phyloP scores from a whole-genome alignment of 2,888 invertebrate species.

The Anaspis maculata region DNA sequence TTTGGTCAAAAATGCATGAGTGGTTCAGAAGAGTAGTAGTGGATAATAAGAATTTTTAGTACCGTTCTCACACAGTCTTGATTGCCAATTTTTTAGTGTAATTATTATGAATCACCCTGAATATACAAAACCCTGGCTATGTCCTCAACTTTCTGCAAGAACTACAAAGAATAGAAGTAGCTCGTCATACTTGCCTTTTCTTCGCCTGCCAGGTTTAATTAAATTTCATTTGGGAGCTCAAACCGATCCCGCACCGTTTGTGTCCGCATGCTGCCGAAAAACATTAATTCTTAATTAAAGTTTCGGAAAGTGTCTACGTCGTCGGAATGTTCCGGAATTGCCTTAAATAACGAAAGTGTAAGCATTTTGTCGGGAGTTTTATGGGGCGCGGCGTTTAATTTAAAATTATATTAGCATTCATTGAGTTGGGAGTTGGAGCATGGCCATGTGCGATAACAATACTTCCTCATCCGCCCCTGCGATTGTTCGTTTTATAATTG shows the following conservation, averaged over 20 bases:
- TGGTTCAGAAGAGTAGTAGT: too few species aligned
- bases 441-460: slow-evolving; percentile 18
- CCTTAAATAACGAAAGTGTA: slow-evolving; percentile 22
- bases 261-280: slow-evolving; percentile 13
- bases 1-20: too few species aligned
- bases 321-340: slow-evolving; percentile 20
- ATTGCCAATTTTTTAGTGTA: too few species aligned
- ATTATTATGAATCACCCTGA: too few species aligned
- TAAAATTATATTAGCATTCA: slow-evolving; percentile 23
- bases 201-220: slow-evolving; percentile 8
- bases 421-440: slow-evolving; percentile 15
- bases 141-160: too few species aligned
- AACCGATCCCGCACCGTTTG: slow-evolving; percentile 10
- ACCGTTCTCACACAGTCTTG: too few species aligned
- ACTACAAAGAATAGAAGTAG: too few species aligned
- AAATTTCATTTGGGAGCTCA: slow-evolving; percentile 6
- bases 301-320: slow-evolving; percentile 23
- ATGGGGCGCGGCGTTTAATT: slow-evolving; percentile 19
- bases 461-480: slow-evolving; percentile 6
- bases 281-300: slow-evolving; percentile 25
- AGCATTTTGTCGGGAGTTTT: slow-evolving; percentile 22
- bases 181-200: too few species aligned
- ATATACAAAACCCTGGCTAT: too few species aligned
- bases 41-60: too few species aligned
- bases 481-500: slow-evolving; percentile 13